Evolutionary conservation across 2,113 vertebrate genomes (phyloP).

Genomic region (Ranitomeya imitator): DNA sequence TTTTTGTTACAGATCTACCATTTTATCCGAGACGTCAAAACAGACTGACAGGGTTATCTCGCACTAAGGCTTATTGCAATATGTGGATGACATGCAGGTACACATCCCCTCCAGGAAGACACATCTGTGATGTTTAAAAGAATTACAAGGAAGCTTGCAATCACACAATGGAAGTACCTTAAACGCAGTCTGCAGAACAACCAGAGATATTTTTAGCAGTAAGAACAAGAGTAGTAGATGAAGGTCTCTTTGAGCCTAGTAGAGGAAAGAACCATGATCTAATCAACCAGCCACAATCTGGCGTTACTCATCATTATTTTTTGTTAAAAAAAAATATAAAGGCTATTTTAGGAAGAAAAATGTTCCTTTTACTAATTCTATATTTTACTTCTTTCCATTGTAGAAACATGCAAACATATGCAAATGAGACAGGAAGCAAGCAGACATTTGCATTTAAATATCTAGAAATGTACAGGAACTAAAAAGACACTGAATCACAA

Average conservation of each 20-base stretch:
- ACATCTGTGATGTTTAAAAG: conserved; percentile 51
- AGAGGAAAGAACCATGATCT: neutral
- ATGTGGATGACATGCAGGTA: conserved; percentile 46
- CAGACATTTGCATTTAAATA: neutral
- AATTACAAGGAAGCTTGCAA: conserved; percentile 33
- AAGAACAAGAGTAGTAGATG: neutral
- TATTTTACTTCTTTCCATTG: neutral
- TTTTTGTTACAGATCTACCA: conserved; percentile 29
- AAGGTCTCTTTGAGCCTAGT: neutral
- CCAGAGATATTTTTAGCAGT: conserved; percentile 42
- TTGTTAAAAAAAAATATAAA: neutral
- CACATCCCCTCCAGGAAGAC: conserved; percentile 41
- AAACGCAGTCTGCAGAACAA: conserved; percentile 26
- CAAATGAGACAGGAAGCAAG: neutral
- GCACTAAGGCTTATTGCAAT: conserved; percentile 52
- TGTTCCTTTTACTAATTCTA: neutral
- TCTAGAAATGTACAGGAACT: neutral
- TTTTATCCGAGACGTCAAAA: conserved; percentile 30
- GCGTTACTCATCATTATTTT: neutral
- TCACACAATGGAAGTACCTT: conserved; percentile 11
- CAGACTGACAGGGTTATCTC: conserved; percentile 48
- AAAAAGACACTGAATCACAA: neutral
- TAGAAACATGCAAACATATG: neutral
- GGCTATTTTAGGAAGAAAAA: neutral
- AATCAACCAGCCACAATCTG: neutral